Base-by-base conservation (phyloP, 2,113 vertebrate species). In the Ursus arctos region DNA sequence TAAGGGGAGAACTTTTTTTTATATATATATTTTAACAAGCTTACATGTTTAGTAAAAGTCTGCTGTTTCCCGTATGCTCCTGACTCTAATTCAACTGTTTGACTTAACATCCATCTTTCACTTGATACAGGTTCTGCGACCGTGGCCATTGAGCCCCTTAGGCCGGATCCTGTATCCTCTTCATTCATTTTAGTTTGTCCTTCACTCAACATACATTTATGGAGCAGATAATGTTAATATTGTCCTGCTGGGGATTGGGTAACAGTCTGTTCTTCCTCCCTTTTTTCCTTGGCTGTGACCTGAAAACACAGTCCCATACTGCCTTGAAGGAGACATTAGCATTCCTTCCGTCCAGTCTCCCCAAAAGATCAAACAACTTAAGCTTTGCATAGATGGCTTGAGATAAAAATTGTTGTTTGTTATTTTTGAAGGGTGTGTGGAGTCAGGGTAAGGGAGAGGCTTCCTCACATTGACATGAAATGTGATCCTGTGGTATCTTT, bases 401-500 rank as follows among this genome's bases (percentile, higher is more conserved):
- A 95, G 67, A 59, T 81, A 82, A 88, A 59, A 59, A 61, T 83
- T 80, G 63, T 94, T 96, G 18, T 86, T 97, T 94, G 81, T 96
- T 97, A 61, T 97, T 96, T 96, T 85, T 88, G 33, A 28, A 93
- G 18, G 18, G 88, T 84, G 86, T 92, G 74, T 69, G 16, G 71
- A 63, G n/a, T 96, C 10, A 43, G 63, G 61, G 67, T 88, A 26
- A 65, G 47, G 85, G 82, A 94, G 67, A 95, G 51, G 71, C 88
- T 94, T 97, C 95, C 97, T 95, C 94, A 93, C 43, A 8, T 93
- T 85, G 91, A 94, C 21, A 43, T 90, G 97, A 96, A 97, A 94
- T 92, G 36, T 69, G 65, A 95, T 43, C 22, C 67, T 51, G 43
- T 36, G 55, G n/a, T 31, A 36, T 49, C 76, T 57, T 53, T 85